phyloP scores from a whole-genome alignment of 2,113 vertebrate genomes.

The Oxyruncus cristatus region DNA sequence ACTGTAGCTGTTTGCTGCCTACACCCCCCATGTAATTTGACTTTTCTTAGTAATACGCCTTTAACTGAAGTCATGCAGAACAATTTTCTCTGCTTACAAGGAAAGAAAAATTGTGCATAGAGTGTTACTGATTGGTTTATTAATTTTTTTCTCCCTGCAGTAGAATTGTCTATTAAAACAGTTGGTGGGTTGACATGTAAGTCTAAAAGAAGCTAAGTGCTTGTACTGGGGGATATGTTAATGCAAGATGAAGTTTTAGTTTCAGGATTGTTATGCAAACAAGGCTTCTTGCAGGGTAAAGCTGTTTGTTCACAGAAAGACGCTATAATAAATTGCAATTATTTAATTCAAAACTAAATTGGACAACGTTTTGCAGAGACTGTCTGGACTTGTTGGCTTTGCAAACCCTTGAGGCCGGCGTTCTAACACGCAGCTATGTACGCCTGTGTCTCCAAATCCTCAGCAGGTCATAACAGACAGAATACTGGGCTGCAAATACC shows the following conservation, averaged over 20 bases:
- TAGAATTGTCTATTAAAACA: background rate
- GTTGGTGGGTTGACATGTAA: background rate
- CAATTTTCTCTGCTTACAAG: conserved; percentile 17
- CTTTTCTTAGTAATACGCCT: background rate
- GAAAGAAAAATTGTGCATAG: background rate
- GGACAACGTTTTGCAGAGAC: conserved; percentile 32
- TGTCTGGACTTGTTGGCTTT: conserved; percentile 56
- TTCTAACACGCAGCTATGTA: conserved; percentile 5
- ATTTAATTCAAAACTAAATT: conserved; percentile 42
- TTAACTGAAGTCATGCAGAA: conserved; percentile 32
- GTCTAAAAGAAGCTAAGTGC: background rate
- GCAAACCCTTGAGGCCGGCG: conserved; percentile 1
- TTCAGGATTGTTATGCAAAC: background rate
- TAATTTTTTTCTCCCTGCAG: background rate
- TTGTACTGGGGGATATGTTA: background rate
- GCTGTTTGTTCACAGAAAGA: background rate
- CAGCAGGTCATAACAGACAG: conserved; percentile 32
- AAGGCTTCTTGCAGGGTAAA: background rate
- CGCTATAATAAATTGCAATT: background rate
- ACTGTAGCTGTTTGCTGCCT: background rate
- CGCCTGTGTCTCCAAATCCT: conserved; percentile 4
- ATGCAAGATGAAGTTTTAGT: background rate
- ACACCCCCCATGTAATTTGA: background rate
- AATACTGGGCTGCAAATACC: conserved; percentile 16
- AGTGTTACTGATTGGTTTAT: background rate